Base-by-base conservation (phyloP, 1,140 invertebrate genomes). In the Stegodyphus dumicola region DNA sequence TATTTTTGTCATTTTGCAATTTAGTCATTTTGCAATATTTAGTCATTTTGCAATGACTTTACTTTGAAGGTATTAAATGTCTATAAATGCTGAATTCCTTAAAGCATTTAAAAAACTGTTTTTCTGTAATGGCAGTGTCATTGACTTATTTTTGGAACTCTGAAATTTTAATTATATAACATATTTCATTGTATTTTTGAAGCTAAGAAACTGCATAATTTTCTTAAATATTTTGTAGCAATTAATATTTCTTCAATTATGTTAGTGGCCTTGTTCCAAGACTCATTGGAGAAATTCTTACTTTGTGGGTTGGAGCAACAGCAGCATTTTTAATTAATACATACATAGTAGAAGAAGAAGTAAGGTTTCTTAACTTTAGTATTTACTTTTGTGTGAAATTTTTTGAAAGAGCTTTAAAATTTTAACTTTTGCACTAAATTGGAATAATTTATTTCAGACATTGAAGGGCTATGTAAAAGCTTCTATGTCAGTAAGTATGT, bases 311-410 rank as follows among this genome's bases (percentile, higher is more conserved):
- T 76, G 94, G 94, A 80, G 94, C 93, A 89, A 91, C 94, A 49
- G 92, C 95, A 54, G 94, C 95, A 6, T 96, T 95, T 90, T 91
- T 93, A 87, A 90, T 96, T 56, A 95, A 95, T 89, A 95, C 94
- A 90, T 95, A 96, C 89, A 86, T 96, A 10, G 93, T 96, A 77
- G 93, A 94, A 90, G 95, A 95, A 87, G 93, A 93, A 87, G 93
- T 86, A 79, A 49, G 6, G 33, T 33, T 33, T 33, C 33, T 33
- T 33, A 33, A 33, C 33, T 33, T 33, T 33, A 33, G 1, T 33
- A 1, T 33, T 33, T 33, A 33, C 33, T 33, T 33, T 33, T 33
- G 33, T 33, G 33, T 33, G 33, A 33, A 33, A 33, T 33, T 1
- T 33, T 1, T 33, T 33, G 33, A 33, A 33, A 33, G 3, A 33